These are phyloP conservation scores for Phalloptychus januarius DNA, from an alignment of 2,797 vertebrate genomes.

Conservation along the genomic window DNA sequence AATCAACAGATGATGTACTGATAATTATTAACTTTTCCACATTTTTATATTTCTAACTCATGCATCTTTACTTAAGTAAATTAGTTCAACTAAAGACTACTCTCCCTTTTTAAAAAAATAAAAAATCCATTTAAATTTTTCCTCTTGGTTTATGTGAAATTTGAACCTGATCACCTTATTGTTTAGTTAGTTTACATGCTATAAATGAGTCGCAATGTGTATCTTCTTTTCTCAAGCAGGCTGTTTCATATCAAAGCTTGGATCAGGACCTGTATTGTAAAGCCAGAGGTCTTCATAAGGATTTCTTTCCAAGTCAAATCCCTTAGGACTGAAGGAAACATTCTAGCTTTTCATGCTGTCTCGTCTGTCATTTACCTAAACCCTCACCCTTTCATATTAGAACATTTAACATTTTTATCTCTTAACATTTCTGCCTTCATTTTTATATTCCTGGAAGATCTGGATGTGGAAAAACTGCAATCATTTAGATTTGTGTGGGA, in stretches of 20 bases:
- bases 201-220: background rate
- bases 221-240: background rate
- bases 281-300: background rate
- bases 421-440: background rate
- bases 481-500: background rate
- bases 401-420: background rate
- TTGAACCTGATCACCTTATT: background rate
- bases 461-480: background rate
- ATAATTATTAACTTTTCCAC: background rate
- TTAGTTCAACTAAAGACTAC: too few species aligned
- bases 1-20: background rate
- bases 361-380: background rate
- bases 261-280: background rate
- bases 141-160: too few species aligned
- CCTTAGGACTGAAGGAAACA: background rate
- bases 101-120: background rate
- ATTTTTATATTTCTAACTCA: background rate
- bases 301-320: background rate
- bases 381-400: background rate
- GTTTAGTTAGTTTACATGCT: background rate
- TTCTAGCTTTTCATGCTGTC: background rate
- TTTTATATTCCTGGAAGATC: background rate
- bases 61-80: background rate
- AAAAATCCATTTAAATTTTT: background rate
- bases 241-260: background rate